A percentile compares a stretch with the other conserved stretches of the same genome.
Evolutionary conservation across 2,113 vertebrate species (phyloP).

Genomic region (Boleophthalmus pectinirostris): DNA sequence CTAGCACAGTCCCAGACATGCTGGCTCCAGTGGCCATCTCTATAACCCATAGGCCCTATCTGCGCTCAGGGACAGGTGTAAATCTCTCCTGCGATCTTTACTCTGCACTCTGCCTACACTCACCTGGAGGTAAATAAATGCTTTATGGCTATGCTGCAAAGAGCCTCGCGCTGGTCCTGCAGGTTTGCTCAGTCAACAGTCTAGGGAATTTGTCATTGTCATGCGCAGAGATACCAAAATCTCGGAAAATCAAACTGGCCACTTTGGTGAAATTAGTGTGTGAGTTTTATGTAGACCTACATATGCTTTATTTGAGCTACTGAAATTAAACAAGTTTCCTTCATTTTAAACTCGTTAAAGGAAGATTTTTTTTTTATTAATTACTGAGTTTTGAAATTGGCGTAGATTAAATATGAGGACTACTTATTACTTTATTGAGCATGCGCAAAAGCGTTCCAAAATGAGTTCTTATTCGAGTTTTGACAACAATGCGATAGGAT

Average conservation of each 20-base stretch:
- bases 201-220: conserved; percentile 30
- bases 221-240: not conserved
- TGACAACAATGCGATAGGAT: conserved; percentile 18
- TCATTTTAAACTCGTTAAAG: not conserved
- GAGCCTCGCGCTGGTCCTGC: conserved; percentile 46
- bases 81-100: conserved; percentile 87
- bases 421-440: not conserved
- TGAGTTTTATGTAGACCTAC: not conserved
- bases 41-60: conserved; percentile 84
- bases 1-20: conserved; percentile 86
- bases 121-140: conserved; percentile 87
- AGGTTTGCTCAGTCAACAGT: conserved; percentile 29
- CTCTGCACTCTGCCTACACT: conserved; percentile 79
- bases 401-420: too few species aligned
- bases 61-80: conserved; percentile 90
- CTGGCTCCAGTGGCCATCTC: conserved; percentile 93
- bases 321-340: not conserved
- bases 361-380: not conserved
- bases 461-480: not conserved
- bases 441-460: not conserved
- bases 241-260: not conserved
- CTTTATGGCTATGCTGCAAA: conserved; percentile 80
- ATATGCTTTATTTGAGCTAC: not conserved
- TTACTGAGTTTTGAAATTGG: not conserved
- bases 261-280: not conserved